phyloP scores from a whole-genome alignment of 1,140 invertebrate species.

The Ectropis grisescens region DNA sequence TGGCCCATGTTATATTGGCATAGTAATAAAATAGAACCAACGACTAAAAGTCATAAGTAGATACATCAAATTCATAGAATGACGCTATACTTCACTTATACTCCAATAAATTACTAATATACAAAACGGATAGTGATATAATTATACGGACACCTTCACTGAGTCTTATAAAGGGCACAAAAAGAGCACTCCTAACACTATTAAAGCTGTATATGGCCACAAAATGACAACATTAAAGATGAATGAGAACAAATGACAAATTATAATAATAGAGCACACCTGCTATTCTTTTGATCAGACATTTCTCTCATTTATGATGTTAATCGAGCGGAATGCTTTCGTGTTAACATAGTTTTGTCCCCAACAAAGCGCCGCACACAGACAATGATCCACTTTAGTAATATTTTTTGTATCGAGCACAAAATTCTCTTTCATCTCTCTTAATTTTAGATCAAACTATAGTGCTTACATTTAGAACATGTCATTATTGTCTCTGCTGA shows the following conservation, averaged over 20 bases:
- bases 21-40: no score
- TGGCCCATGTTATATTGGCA: no score
- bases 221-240: conserved; percentile 40
- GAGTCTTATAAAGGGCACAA: conserved; percentile 18
- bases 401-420: conserved; percentile 61
- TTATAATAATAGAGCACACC: conserved; percentile 65
- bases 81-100: no score
- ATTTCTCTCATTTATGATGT: conserved; percentile 68
- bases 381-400: conserved; percentile 53
- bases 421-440: conserved; percentile 61
- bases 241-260: conserved; percentile 57
- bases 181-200: conserved; percentile 20
- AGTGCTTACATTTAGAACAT: conserved; percentile 61
- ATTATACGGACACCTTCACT: conserved; percentile 20
- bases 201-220: conserved; percentile 24
- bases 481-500: conserved; percentile 59
- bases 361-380: conserved; percentile 47
- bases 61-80: no score
- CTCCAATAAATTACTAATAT: conserved; percentile 8
- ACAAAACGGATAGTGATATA: conserved; percentile 11
- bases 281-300: conserved; percentile 66
- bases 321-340: conserved; percentile 60
- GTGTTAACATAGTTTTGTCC: conserved; percentile 53
- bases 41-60: no score
- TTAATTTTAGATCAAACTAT: conserved; percentile 64